Conservation (phyloP, 2,797 vertebrate species). For the Melanotaenia parkinsoni region DNA sequence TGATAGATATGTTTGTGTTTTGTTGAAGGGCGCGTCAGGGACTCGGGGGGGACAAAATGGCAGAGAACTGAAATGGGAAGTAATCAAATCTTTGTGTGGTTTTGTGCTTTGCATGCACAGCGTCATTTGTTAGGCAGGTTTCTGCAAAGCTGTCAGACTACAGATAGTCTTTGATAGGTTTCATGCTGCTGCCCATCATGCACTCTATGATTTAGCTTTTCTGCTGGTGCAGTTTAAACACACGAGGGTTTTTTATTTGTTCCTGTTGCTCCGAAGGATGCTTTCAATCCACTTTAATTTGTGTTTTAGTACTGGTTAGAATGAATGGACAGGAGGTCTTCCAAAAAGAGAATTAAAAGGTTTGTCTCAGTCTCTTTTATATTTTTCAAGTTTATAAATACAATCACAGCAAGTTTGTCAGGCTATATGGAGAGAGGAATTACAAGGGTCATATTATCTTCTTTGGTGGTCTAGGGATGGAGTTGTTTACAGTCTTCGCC, state of each 20-base stretch:
- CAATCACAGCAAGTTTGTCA: too few species aligned
- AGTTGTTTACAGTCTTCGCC: background rate
- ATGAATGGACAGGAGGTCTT: too few species aligned
- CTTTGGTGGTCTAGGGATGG: background rate
- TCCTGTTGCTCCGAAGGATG: too few species aligned
- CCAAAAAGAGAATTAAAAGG: too few species aligned
- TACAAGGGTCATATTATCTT: background rate
- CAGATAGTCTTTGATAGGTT: background rate
- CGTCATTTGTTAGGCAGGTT: background rate
- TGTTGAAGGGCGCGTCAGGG: constrained; percentile 29
- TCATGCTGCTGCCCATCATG: background rate
- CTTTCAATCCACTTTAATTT: too few species aligned
- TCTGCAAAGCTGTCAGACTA: background rate
- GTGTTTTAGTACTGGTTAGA: too few species aligned
- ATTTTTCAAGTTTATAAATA: too few species aligned
- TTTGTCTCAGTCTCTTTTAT: too few species aligned
- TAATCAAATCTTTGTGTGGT: background rate
- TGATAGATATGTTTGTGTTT: constrained; percentile 18
- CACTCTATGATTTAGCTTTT: background rate
- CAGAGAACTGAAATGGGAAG: constrained; percentile 3
- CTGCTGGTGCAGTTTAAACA: too few species aligned
- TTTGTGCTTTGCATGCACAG: background rate
- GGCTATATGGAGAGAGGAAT: background rate
- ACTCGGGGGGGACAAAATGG: constrained; percentile 7
- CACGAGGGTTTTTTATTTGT: too few species aligned